Evolutionary conservation across 2,113 vertebrate species (phyloP), one percentile per base, ranked within the genome.

Genomic region (Heliornis fulica): DNA sequence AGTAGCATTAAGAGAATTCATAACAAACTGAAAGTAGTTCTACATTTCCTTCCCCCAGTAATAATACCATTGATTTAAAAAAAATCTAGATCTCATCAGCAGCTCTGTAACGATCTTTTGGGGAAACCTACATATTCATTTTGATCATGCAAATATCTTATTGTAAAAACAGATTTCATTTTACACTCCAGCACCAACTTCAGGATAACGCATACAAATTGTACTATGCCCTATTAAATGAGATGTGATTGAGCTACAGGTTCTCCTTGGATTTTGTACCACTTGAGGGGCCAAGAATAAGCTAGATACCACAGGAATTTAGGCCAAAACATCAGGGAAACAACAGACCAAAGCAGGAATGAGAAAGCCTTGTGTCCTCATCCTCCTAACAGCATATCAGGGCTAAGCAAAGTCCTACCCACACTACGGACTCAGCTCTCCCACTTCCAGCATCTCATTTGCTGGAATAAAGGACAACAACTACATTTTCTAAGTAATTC

Each of bases 351-450:
- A 57, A 59, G 28, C 32, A 83, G 66, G 31, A 60, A 20, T 3
- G 8, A 72, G 40, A 29, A 80, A 45, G n/a, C 8, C 10, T 38
- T 32, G 16, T 5, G 60, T 13, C 69, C 38, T 53, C 25, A 43
- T 18, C 11, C 28, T 68, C 81, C 46, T 61, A 48, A 41, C 13
- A 68, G 57, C 5, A 1, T 5, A 20, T 17, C 10, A 20, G 2
- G 59, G 31, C 26, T 60, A 50, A 53, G 40, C 20, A 36, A 60
- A 64, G 18, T 61, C 64, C 84, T n/a, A 48, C 21, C 11, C n/a
- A 23, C 0, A 0, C 26, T 4, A 29, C 34, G 20, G 1, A 21
- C 22, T 34, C 10, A 45, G 50, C 15, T 40, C 65, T 78, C 36
- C 41, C 64, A 31, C 13, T 59, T 32, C 34, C 68, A 70, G 18